Evolutionary conservation across 2,797 vertebrate genomes (phyloP).

Genomic region (Tolypeutes matacus): DNA sequence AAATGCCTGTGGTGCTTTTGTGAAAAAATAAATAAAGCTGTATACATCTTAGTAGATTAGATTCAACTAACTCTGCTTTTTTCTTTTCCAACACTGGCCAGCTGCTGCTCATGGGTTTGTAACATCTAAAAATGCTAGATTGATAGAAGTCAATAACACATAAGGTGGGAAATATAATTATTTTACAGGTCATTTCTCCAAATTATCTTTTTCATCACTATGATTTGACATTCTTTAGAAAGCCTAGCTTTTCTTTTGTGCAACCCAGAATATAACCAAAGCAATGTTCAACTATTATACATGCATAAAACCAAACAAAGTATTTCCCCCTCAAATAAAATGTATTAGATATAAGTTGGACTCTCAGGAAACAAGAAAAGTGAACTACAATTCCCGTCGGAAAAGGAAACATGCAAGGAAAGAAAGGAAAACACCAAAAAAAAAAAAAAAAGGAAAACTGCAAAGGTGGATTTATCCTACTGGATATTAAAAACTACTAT

Average conservation of each 20-base stretch:
- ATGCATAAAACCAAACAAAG: not conserved
- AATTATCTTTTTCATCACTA: not conserved
- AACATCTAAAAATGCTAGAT: not conserved
- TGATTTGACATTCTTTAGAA: constrained; percentile 34
- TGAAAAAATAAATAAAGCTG: not conserved
- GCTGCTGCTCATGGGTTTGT: not conserved
- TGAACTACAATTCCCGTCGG: not conserved
- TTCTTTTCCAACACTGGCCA: not conserved
- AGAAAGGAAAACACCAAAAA: not conserved
- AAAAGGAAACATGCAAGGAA: not conserved
- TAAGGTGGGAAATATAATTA: not conserved
- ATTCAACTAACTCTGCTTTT: constrained; percentile 16
- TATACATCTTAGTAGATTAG: not conserved
- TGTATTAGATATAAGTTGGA: not conserved
- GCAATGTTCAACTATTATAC: constrained; percentile 16
- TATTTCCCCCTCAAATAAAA: not conserved
- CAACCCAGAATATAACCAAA: not conserved
- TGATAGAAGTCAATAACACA: not conserved
- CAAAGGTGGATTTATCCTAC: not conserved
- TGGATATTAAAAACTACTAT: not conserved
- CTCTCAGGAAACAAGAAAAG: not conserved
- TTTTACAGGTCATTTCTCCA: not conserved
- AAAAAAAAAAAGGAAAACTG: not conserved
- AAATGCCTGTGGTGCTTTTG: not conserved
- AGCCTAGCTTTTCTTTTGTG: not conserved